Base-by-base conservation (phyloP, 2,888 invertebrate species). In the Mythimna impura region DNA sequence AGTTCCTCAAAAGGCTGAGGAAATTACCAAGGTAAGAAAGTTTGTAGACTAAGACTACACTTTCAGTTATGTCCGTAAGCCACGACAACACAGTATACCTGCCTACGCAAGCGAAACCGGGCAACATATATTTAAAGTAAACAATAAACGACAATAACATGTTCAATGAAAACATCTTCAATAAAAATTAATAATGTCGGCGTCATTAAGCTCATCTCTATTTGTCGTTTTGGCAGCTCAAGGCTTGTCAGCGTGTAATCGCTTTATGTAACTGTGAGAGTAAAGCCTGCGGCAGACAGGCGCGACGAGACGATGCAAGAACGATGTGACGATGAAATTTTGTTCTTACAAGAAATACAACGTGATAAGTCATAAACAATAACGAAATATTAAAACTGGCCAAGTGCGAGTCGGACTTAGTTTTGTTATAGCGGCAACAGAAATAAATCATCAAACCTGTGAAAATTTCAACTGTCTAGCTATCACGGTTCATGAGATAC, bases 191-290 rank as follows among this genome's bases (percentile, higher is more conserved):
- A 77, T 71, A 65, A 66, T 43, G 30, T 65, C 47, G 36, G 66
- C 66, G 55, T 6, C 61, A 63, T 76, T 61, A 71, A 69, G 66
- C 73, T 69, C 81, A 76, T 76, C 81, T 71, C 76, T 76, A 80
- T 82, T 73, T 80, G 68, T 80, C 57, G 70, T 67, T 52, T 70
- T 47, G 80, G 67, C 83, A 80, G 70, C 71, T 83, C 84, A 82
- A 82, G 82, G 82, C 68, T 73, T 71, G 58, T 72, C 76, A 47
- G 60, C 67, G 66, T 43, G n/a, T 76, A 61, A 80, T 76, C 62
- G 55, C 22, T 76, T 70, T 63, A 83, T 62, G 70, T 47, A 47
- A 47, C 17, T 47, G 47, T 57, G 81, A 57, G 63, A 66, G 55
- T 80, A 77, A 76, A 61, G 61, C 22, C 1, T 22, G 40, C 3